Base-by-base conservation (phyloP, 30 jellyfish, hydroid and myxozoan species). In the Chironex yamaguchii region DNA sequence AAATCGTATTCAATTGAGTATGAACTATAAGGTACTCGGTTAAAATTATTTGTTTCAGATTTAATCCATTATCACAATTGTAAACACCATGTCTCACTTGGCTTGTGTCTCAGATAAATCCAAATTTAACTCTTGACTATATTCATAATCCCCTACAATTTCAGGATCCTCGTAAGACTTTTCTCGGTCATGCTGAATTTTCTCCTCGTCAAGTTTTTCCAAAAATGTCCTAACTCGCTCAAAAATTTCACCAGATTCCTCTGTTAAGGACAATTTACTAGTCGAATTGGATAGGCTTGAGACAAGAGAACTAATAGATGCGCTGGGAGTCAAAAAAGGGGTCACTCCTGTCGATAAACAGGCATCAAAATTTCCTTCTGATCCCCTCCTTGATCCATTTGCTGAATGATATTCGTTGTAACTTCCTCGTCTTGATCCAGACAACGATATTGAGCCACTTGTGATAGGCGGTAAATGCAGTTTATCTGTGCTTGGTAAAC, bases 211-310 rank as follows among this genome's bases (percentile, higher is more conserved):
- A 21, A 86, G 64, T 52, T 86, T 86, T 78, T 86, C 85, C 23
- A 86, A 86, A 66, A 86, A 86, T 89, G 76, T 88, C 82, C 90
- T 49, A 48, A 86, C 96, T 75, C 50, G 29, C 28, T 76, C 90
- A 48, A 86, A 86, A 12, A 89, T 86, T 58, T 86, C 96, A 17
- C 76, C 96, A 0, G 96, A 86, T 29, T 86, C 90, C 68, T 34
- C 30, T 13, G 52, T 29, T 14, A 64, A 31, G 13, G 76, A 84
- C 62, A 86, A 33, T 11, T 90, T 71, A 63, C 26, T 74, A 1
- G 96, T 52, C n/a, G 96, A 86, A 52, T 66, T 86, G 0, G 96
- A 86, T n/a, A 86, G 65, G 34, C 96, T 86, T 11, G 96, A 86
- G 11, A 86, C 96, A 58, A 86, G 67, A 22, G 96, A 86, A 52